Percentiles rank a stretch among this genome's conserved stretches.
Evolutionary conservation across 2,113 vertebrate genomes (phyloP).

Genomic region (Phainopepla nitens): DNA sequence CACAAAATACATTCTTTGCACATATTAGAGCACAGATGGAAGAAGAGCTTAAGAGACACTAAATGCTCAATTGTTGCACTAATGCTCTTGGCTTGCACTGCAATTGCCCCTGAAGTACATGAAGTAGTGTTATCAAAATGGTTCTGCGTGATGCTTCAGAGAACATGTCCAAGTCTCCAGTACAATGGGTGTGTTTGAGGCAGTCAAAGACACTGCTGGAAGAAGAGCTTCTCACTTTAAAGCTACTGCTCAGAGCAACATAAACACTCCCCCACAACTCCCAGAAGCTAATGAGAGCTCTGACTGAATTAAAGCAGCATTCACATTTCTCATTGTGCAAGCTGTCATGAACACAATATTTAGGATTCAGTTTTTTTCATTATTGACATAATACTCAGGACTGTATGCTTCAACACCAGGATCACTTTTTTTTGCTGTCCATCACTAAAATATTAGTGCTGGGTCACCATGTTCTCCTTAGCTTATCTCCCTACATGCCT

Average conservation of each 20-base stretch:
- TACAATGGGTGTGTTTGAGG: not conserved
- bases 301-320: not conserved
- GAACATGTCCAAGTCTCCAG: not conserved
- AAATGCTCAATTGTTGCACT: not conserved
- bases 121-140: not conserved
- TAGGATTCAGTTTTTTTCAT: not conserved
- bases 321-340: not conserved
- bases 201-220: not conserved
- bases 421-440: not conserved
- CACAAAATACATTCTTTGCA: constrained; percentile 15
- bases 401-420: not conserved
- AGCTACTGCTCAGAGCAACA: not conserved
- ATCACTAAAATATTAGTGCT: not conserved
- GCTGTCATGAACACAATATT: not conserved
- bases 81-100: not conserved
- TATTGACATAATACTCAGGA: not conserved
- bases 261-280: not conserved
- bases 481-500: not conserved
- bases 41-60: not conserved
- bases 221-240: not conserved
- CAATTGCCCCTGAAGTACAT: not conserved
- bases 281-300: not conserved
- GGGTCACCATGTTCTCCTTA: not conserved
- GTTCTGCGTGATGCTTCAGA: not conserved
- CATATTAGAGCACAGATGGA: not conserved